Conservation (phyloP, 2,888 invertebrate species). For the Watsonalla cultraria region DNA sequence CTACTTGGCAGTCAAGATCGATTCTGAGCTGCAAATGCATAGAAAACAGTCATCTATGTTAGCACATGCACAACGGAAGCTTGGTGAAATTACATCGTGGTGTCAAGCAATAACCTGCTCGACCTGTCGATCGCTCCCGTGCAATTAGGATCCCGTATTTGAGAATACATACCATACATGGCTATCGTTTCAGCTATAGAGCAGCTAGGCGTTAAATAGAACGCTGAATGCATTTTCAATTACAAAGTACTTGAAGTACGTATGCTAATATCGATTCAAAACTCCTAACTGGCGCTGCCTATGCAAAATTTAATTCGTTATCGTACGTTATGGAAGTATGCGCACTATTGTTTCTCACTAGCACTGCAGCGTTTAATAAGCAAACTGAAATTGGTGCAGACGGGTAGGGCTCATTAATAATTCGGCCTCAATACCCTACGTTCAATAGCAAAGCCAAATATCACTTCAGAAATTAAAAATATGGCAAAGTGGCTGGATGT, state of each 20-base stretch:
- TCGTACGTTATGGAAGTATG: constrained; percentile 5
- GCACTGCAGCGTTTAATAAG: constrained; percentile 23
- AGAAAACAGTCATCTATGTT: too few relatives aligned
- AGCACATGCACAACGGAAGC: too few relatives aligned
- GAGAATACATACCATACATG: too few relatives aligned
- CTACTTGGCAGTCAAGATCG: too few relatives aligned
- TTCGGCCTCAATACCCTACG: constrained; percentile 22
- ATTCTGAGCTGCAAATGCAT: too few relatives aligned
- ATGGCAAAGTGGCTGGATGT: constrained; percentile 6
- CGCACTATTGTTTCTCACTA: constrained; percentile 20
- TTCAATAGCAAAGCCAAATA: constrained; percentile 16
- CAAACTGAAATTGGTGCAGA: constrained; percentile 13
- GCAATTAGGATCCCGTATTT: too few relatives aligned
- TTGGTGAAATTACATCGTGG: too few relatives aligned
- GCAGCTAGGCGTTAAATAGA: too few relatives aligned
- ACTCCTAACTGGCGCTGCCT: background rate
- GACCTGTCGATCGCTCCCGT: too few relatives aligned
- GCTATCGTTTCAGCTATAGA: too few relatives aligned
- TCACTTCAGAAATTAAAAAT: constrained; percentile 16
- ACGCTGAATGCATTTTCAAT: background rate
- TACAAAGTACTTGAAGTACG: background rate
- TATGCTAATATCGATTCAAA: too few relatives aligned
- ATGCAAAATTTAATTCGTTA: background rate
- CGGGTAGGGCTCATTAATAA: constrained; percentile 27
- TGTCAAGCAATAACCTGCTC: too few relatives aligned